Conservation (phyloP, 2,888 invertebrate species). For the Tenthredo scrophulariae region DNA sequence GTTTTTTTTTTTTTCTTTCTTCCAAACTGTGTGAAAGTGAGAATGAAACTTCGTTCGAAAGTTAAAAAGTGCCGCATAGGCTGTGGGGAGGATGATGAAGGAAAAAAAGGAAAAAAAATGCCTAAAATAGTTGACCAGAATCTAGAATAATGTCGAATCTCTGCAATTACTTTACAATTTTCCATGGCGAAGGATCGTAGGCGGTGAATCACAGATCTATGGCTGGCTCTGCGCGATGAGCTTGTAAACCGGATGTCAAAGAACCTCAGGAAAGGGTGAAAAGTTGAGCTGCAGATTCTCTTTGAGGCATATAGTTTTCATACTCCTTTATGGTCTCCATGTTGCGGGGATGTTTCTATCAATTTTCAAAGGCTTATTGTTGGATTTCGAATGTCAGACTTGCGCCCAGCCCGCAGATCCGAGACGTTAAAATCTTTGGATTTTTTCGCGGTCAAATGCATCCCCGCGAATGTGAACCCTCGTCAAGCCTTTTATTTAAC, state of each 20-base stretch:
- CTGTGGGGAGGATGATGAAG: neutral
- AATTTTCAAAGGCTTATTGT: neutral
- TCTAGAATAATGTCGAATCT: neutral
- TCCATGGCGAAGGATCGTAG: neutral
- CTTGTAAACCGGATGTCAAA: neutral
- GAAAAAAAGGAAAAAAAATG: neutral
- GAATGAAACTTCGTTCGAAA: neutral
- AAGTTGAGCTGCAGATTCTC: neutral
- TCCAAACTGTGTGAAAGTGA: neutral
- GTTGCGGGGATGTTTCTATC: neutral
- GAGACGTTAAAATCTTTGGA: neutral
- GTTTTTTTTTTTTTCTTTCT: neutral
- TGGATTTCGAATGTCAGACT: neutral
- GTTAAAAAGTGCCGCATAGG: neutral
- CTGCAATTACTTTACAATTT: neutral
- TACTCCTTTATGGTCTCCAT: neutral
- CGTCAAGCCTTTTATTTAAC: slow-evolving; percentile 44
- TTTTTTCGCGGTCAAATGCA: neutral
- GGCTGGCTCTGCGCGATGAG: neutral
- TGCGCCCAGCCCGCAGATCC: neutral
- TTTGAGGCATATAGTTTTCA: neutral
- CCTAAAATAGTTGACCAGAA: neutral
- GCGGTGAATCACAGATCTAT: neutral
- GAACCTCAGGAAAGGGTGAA: neutral
- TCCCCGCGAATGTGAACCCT: slow-evolving; percentile 2